Percentiles rank a stretch among this genome's conserved stretches.
Conservation (phyloP, 92 coral and sea anemone genomes). For the Epizoanthus ramosus region DNA sequence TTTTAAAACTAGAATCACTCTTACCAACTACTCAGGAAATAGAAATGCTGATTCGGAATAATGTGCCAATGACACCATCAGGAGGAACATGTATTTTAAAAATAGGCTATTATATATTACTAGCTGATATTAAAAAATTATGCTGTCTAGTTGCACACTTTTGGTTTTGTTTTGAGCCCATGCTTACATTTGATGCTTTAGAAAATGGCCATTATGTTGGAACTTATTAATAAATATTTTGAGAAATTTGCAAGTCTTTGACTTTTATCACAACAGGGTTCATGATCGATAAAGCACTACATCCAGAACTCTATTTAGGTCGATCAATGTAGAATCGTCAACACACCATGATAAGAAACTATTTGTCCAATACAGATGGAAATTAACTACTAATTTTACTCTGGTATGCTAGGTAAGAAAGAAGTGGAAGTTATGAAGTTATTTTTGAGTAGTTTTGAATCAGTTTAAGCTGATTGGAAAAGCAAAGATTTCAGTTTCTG, state of each 20-base stretch:
- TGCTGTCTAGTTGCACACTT: neutral
- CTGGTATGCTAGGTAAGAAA: too few species aligned
- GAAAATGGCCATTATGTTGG: conserved; percentile 20
- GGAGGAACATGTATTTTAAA: too few species aligned
- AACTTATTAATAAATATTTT: conserved; percentile 38
- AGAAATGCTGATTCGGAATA: neutral
- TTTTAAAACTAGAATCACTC: neutral
- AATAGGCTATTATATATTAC: neutral
- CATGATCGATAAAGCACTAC: neutral
- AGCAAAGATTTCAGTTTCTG: too few species aligned
- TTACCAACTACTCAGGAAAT: neutral
- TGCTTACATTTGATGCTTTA: conserved; percentile 9
- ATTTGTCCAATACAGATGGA: too few species aligned
- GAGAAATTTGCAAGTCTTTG: conserved; percentile 1
- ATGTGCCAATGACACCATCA: neutral
- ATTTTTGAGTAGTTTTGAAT: too few species aligned
- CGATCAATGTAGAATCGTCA: too few species aligned
- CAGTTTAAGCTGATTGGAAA: too few species aligned
- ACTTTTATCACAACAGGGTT: conserved; percentile 23
- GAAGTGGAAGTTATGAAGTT: too few species aligned
- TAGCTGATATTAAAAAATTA: neutral
- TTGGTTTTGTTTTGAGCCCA: neutral
- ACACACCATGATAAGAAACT: too few species aligned
- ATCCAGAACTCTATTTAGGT: too few species aligned
- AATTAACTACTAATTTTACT: too few species aligned